phyloP scores from a whole-genome alignment of 1,140 invertebrate species.

The Cherax destructor region DNA sequence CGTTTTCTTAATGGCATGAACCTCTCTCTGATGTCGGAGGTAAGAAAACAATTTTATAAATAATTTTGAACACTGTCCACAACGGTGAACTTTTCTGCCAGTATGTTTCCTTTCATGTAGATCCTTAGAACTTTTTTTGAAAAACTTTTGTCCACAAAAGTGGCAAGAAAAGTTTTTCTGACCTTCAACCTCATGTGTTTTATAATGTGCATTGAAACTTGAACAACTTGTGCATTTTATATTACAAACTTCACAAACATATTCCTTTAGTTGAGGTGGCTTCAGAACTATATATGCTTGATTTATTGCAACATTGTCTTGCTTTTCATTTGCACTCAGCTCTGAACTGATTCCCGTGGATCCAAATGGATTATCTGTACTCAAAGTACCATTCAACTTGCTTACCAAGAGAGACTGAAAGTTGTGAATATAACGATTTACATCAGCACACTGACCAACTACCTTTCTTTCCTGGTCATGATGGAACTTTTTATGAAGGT shows the following conservation, averaged over 20 bases:
- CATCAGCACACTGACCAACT: slow-evolving; percentile 39
- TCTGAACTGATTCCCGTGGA: neutral
- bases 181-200: slow-evolving; percentile 37
- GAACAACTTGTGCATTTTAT: slow-evolving; percentile 4
- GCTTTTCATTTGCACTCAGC: slow-evolving; percentile 11
- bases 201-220: slow-evolving; percentile 14
- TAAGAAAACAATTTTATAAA: slow-evolving; percentile 40
- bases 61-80: slow-evolving; percentile 29
- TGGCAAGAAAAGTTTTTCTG: slow-evolving; percentile 46
- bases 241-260: slow-evolving; percentile 43
- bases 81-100: slow-evolving; percentile 22
- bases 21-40: slow-evolving; percentile 37
- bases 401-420: slow-evolving; percentile 55
- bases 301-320: neutral
- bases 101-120: slow-evolving; percentile 28
- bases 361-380: slow-evolving; percentile 24
- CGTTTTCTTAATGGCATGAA: slow-evolving; percentile 37
- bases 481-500: slow-evolving; percentile 60
- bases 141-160: slow-evolving; percentile 19
- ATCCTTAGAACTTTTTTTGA: slow-evolving; percentile 45
- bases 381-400: slow-evolving; percentile 49
- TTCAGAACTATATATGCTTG: neutral
- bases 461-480: slow-evolving; percentile 56
- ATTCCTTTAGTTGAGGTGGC: slow-evolving; percentile 19
- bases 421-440: slow-evolving; percentile 49